A percentile compares a stretch with the other conserved stretches of the same genome.
Conservation (phyloP, 2,113 vertebrate genomes). For the Petrocephalus microphthalmus region DNA sequence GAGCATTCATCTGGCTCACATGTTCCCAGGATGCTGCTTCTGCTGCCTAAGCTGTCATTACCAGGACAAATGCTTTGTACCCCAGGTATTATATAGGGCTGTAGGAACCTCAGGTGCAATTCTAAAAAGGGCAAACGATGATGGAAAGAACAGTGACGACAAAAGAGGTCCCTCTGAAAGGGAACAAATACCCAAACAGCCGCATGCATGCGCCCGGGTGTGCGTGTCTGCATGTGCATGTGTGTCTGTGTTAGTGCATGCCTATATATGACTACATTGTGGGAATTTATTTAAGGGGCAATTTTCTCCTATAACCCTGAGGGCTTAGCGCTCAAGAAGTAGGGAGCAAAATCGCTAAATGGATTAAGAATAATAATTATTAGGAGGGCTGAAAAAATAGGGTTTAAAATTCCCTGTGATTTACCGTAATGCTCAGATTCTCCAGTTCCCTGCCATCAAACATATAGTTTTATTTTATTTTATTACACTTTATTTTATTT, state of each 20-base stretch:
- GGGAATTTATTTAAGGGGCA: not conserved
- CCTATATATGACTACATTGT: not conserved
- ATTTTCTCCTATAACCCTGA: not conserved
- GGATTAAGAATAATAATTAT: not conserved
- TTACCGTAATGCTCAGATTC: not conserved
- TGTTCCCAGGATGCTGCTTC: not conserved
- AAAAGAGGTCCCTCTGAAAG: not conserved
- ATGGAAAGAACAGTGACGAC: not conserved
- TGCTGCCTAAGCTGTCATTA: slow-evolving; percentile 12
- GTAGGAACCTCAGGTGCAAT: slow-evolving; percentile 4
- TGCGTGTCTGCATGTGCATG: not conserved
- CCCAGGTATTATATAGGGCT: not conserved
- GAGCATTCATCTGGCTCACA: not conserved
- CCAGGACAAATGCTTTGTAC: not conserved
- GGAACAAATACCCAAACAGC: not conserved
- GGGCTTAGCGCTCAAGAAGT: not conserved
- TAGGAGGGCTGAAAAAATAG: not conserved
- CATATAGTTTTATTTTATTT: not conserved
- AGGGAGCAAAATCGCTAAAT: not conserved
- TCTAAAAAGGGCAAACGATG: not conserved
- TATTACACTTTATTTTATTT: not conserved
- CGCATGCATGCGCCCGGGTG: not conserved
- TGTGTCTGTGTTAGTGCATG: not conserved
- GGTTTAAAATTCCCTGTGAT: not conserved
- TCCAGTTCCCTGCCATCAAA: not conserved